These are phyloP conservation scores for Drosophila neonasuta DNA, from an alignment of 2,888 invertebrate genomes.

Conservation along the genomic window DNA sequence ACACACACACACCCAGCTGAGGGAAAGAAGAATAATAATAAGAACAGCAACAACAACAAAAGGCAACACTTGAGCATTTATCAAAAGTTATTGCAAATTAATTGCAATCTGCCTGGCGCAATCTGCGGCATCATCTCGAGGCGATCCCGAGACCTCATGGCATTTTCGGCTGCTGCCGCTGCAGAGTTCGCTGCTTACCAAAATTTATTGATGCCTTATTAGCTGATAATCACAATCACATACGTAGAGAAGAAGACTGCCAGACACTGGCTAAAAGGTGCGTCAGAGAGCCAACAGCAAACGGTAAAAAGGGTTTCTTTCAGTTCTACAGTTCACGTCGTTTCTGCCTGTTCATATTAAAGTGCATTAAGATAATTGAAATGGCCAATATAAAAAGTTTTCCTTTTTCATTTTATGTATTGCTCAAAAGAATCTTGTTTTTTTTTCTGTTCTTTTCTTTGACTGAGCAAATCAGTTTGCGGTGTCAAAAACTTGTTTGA, in stretches of 20 bases:
- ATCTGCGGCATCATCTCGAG: conserved; percentile 66
- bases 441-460: conserved; percentile 1
- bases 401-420: conserved; percentile 49
- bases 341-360: conserved; percentile 64
- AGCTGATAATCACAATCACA: conserved; percentile 79
- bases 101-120: conserved; percentile 75
- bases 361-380: conserved; percentile 80
- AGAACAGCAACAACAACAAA: conserved; percentile 19
- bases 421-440: conserved; percentile 9
- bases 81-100: conserved; percentile 79
- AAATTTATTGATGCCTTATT: conserved; percentile 81
- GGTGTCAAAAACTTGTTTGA: conserved; percentile 76
- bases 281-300: conserved; percentile 63
- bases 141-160: conserved; percentile 59
- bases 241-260: conserved; percentile 19
- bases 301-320: conserved; percentile 68
- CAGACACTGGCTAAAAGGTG: conserved; percentile 29
- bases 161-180: conserved; percentile 58
- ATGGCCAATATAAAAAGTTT: conserved; percentile 79
- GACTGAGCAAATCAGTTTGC: conserved; percentile 42
- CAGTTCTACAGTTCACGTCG: background rate
- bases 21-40: conserved; percentile 15
- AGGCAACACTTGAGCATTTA: conserved; percentile 69
- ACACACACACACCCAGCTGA: background rate
- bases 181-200: conserved; percentile 68